Evolutionary conservation across 35 echinoderm and acorn worm genomes (phyloP), one percentile per base, ranked within the genome.

Genomic region (Diadema setosum): DNA sequence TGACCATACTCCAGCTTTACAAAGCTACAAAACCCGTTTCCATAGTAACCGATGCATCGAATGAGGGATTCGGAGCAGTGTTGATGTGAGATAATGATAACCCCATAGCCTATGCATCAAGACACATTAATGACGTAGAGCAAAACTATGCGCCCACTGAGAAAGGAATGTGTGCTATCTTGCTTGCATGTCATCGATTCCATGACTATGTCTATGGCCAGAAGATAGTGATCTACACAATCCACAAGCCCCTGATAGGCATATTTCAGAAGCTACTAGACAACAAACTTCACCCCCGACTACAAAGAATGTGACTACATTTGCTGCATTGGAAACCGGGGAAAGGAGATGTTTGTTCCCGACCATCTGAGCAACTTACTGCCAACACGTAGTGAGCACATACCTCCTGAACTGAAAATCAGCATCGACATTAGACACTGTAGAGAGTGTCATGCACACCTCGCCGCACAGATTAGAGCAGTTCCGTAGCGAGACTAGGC

Each of bases 221-320:
- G 44, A 55, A 83, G 20, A 58, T 78, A 21, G 88, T 14, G 14
- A 75, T 88, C 4, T 55, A 61, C 46, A 95, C 88, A 39, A 88
- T 86, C 64, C 88, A 95, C 70, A 85, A 86, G 45, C 93, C 88
- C 14, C 39, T 95, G 42, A 82, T 91, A 2, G 82, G 82, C 39
- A 80, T 95, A 23, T 90, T 95, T 20, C 8, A 63, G 34, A 95
- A 95, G 46, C 93, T 83, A n/a, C 57, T 95, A 5, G 75, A 91
- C 20, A n/a, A n/a, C n/a, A 85, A 87, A 34, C 23, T 91, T 12
- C 55, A 80, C 29, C 88, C 88, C 12, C 33, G 88, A 44, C 43
- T 89, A n/a, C 86, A 88, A 49, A 44, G 86, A 5, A 88, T 88
- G 86, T 11, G 86, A 4, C 25, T 88, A 39, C 48, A 81, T 16